These are phyloP conservation scores for Epinephelus malabaricus DNA, from an alignment of 2,797 vertebrate species.

Conservation along the genomic window DNA sequence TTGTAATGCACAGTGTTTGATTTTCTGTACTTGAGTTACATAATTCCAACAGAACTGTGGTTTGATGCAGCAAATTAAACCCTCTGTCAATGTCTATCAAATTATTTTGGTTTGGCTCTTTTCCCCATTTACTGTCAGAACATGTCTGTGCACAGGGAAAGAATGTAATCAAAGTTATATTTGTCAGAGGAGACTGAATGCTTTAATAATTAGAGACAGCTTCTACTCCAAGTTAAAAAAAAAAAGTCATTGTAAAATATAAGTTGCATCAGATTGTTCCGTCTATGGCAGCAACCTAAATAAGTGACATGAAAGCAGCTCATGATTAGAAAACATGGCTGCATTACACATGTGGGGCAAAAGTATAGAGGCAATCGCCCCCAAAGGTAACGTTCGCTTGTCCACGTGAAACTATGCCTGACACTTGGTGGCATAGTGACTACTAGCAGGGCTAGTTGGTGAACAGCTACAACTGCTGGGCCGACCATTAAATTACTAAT, in stretches of 20 bases:
- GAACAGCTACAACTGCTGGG: too few relatives aligned
- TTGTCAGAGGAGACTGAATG: conserved; percentile 2
- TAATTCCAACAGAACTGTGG: conserved; percentile 21
- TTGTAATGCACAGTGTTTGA: neutral
- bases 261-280: neutral
- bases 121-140: conserved; percentile 17
- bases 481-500: too few relatives aligned
- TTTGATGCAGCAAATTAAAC: conserved; percentile 26
- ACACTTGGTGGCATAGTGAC: too few relatives aligned
- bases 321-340: neutral
- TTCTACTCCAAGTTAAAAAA: neutral
- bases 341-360: neutral
- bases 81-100: conserved; percentile 15
- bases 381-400: too few relatives aligned
- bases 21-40: conserved; percentile 24
- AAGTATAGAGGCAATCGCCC: too few relatives aligned
- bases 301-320: neutral
- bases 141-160: conserved; percentile 26
- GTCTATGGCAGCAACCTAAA: neutral
- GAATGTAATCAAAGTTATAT: conserved; percentile 23
- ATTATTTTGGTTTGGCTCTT: conserved; percentile 39
- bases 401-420: too few relatives aligned
- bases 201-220: neutral
- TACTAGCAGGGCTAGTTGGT: too few relatives aligned
- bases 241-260: neutral